Evolutionary conservation across 1,140 invertebrate species (phyloP).

Genomic region (Drosophila navojoa): DNA sequence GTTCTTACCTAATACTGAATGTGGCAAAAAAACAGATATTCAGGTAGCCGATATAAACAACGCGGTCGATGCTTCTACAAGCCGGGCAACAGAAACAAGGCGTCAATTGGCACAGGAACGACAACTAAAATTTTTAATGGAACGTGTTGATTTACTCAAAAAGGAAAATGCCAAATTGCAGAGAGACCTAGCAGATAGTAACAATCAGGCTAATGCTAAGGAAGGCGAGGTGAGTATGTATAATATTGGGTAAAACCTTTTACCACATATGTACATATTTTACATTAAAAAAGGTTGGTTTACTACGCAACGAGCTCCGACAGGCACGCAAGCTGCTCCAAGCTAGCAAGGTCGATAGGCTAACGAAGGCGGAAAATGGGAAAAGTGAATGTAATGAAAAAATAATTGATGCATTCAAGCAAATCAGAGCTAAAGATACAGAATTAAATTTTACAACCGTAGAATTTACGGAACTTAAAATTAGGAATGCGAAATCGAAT

Average conservation of each 20-base stretch:
- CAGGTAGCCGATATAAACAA: conserved; percentile 12
- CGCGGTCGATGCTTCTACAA: conserved; percentile 3
- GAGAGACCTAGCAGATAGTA: conserved; percentile 59
- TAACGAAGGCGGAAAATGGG: conserved; percentile 52
- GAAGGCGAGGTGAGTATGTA: conserved; percentile 64
- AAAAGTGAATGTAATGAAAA: conserved; percentile 64
- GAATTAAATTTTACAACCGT: conserved; percentile 46
- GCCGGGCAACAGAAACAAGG: conserved; percentile 27
- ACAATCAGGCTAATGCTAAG: conserved; percentile 57
- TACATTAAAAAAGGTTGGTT: conserved; percentile 36
- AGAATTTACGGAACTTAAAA: conserved; percentile 57
- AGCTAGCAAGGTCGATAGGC: conserved; percentile 70
- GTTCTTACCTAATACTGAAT: conserved; percentile 3
- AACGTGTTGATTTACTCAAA: conserved; percentile 66
- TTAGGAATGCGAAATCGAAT: conserved; percentile 49
- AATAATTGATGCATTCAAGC: conserved; percentile 56
- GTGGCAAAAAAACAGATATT: not conserved
- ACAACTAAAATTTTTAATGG: conserved; percentile 73
- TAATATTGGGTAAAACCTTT: not conserved
- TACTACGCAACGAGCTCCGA: conserved; percentile 72
- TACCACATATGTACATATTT: no score
- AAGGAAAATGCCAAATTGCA: conserved; percentile 70
- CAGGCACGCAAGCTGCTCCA: conserved; percentile 70
- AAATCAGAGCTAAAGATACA: conserved; percentile 59
- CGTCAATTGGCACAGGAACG: conserved; percentile 70